Base-by-base conservation (phyloP, 1,140 invertebrate species). In the Bacillus rossius region DNA sequence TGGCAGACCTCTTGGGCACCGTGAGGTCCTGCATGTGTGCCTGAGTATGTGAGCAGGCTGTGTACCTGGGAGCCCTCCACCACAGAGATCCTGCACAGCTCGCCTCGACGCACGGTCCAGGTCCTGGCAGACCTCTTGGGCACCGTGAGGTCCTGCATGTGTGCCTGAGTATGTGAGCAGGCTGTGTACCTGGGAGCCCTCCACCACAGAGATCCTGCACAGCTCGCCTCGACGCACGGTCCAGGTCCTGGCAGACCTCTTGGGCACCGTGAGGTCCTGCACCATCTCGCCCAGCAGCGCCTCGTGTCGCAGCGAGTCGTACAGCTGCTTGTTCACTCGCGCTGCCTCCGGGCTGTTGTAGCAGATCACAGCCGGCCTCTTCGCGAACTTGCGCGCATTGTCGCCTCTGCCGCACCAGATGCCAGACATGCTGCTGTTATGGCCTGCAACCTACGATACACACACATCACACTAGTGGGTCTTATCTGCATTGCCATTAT, bases 141-240 rank as follows among this genome's bases (percentile, higher is more conserved):
- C n/a, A n/a, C n/a, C n/a, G n/a, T n/a, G n/a, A n/a, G n/a, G n/a
- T n/a, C n/a, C n/a, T n/a, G n/a, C n/a, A n/a, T n/a, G n/a, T n/a
- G n/a, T n/a, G n/a, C n/a, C n/a, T n/a, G n/a, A n/a, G n/a, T n/a
- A n/a, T n/a, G n/a, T n/a, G n/a, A n/a, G n/a, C n/a, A n/a, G n/a
- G n/a, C n/a, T n/a, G 29, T 34, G 10, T 62, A 64, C 65, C 59
- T 76, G 74, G 0, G 74, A 63, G 14, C 73, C 74, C 60, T 75
- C 74, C 25, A 67, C 64, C 1, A 76, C 62, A 0, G 70, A 73
- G 3, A 76, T 64, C 8, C 74, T 68, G 52, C 74, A 76, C 0
- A 76, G 64, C 47, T 76, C 74, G 4, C 69, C 73, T 26, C 60
- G 37, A 29, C 67, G 64, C 73, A 76, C 67, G 0, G 64, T 69